phyloP scores from a whole-genome alignment of 2,113 vertebrate species.

The Pachyramphus minor region DNA sequence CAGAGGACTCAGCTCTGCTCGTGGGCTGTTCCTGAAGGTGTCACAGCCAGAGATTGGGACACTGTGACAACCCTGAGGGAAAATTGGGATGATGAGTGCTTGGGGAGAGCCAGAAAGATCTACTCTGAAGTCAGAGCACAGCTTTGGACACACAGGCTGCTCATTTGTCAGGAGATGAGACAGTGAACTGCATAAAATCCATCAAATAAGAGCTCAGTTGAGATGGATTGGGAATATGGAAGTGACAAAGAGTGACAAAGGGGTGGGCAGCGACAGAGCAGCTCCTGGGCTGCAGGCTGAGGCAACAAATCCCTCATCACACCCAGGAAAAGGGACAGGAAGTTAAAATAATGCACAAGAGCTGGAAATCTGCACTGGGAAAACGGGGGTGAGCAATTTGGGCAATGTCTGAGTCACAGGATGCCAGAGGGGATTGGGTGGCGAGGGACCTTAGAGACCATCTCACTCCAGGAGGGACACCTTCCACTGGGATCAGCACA shows the following conservation, averaged over 20 bases:
- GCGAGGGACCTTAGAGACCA: neutral
- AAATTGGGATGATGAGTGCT: too few relatives aligned
- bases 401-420: neutral
- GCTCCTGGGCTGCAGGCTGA: neutral
- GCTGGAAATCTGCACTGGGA: neutral
- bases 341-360: neutral
- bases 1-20: neutral
- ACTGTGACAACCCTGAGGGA: too few relatives aligned
- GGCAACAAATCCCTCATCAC: accelerated
- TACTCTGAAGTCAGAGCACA: too few relatives aligned
- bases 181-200: neutral
- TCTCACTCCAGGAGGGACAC: neutral
- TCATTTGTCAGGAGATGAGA: neutral
- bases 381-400: accelerated
- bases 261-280: too few relatives aligned
- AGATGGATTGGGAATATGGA: too few relatives aligned
- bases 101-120: too few relatives aligned
- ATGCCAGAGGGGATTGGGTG: too few relatives aligned
- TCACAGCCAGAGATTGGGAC: too few relatives aligned
- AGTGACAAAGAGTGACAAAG: too few relatives aligned
- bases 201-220: neutral
- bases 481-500: too few relatives aligned
- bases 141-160: neutral
- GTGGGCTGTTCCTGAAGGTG: too few relatives aligned
- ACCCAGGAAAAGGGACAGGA: neutral